Evolutionary conservation across 2,797 vertebrate genomes (phyloP).

Genomic region (Chloroceryle amazona): DNA sequence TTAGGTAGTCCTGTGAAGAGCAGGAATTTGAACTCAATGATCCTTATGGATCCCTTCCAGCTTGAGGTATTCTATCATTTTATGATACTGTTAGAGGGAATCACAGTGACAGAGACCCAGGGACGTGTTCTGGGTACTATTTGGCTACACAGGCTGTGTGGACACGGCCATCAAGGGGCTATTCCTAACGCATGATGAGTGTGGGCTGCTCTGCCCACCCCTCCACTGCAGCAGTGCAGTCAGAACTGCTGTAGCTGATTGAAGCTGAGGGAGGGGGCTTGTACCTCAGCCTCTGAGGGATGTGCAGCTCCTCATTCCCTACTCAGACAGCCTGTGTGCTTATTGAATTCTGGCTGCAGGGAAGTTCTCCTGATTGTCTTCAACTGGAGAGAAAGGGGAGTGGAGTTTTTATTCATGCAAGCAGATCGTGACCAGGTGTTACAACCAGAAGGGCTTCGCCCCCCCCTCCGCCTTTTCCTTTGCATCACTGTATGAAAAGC

Average conservation of each 20-base stretch:
- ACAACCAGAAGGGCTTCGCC: not conserved
- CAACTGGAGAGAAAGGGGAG: not conserved
- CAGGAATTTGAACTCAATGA: not conserved
- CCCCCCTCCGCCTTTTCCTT: not conserved
- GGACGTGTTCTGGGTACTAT: not conserved
- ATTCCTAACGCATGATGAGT: accelerated
- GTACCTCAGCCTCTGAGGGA: not conserved
- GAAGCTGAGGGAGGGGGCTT: not conserved
- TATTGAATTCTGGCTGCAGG: not conserved
- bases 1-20: not conserved
- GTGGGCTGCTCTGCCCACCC: not conserved
- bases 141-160: not conserved
- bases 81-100: not conserved
- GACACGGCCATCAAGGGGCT: accelerated
- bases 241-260: not conserved
- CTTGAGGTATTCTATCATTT: accelerated
- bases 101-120: not conserved
- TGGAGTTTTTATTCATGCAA: not conserved
- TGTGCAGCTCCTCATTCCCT: not conserved
- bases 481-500: not conserved
- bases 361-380: not conserved
- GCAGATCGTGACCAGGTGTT: not conserved
- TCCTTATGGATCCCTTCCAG: not conserved
- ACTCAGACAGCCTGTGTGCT: not conserved
- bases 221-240: not conserved